Evolutionary conservation across 2,888 invertebrate genomes (phyloP), one percentile per base, ranked within the genome.

Genomic region (Agrotis exclamationis): DNA sequence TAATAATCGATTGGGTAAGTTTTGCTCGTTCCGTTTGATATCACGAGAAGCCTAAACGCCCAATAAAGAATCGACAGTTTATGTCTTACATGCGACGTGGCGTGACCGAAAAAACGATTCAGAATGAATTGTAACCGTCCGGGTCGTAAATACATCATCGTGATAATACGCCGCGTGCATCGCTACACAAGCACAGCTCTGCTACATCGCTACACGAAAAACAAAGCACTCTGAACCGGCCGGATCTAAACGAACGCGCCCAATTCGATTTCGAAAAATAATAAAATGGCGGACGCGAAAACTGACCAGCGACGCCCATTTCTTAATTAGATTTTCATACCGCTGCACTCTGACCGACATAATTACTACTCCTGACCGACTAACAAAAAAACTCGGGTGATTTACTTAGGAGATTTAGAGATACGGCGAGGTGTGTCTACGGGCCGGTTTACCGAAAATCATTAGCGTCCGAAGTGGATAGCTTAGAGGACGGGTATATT

Each of bases 271-370:
- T 90, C 89, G 81, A 85, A 89, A 90, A 89, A 88, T 84, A 91
- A 85, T 84, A 90, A 91, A 92, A 92, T 89, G 87, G 91, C 90
- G 85, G 90, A 88, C 91, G 91, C 93, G 89, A 92, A 93, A 91
- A 91, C 88, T 89, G 90, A 87, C 89, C 86, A 84, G 85, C 78
- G 77, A 88, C 95, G 94, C 96, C 96, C 93, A 93, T 90, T 91
- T 93, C 92, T 94, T 96, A 96, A 96, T 96, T 95, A 96, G 95
- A 94, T 96, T 96, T 93, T 92, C 93, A 92, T 94, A 91, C 92
- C 88, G 91, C 92, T 96, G 96, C 96, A 96, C 96, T 96, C 94
- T 95, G 96, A 96, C 96, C 96, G 95, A 94, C 91, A 94, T 96
- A 95, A 96, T 96, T 94, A 95, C 94, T 92, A 94, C 93, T 94